Evolutionary conservation across 2,113 vertebrate genomes (phyloP), one percentile per base, ranked within the genome.

Genomic region (Istiophorus platypterus): DNA sequence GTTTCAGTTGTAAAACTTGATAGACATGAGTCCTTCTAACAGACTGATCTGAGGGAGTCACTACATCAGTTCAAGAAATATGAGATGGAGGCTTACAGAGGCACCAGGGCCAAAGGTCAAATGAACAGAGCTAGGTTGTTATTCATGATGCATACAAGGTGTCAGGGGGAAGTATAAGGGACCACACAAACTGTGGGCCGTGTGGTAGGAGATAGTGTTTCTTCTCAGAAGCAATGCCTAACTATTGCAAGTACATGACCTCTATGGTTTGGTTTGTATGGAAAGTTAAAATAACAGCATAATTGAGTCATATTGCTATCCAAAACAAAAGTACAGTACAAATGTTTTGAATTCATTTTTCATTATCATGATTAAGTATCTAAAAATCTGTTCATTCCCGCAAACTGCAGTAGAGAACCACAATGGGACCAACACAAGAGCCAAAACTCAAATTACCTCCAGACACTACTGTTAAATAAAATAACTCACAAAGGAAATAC

Each of bases 141-240:
- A 80, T 77, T 84, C 76, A 75, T 75, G 27, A 64, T 11, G 47
- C 75, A 63, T 29, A 71, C 68, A 72, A 73, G 42, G 57, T 85
- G 64, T 59, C 71, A 52, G 37, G 51, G 10, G 17, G 27, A 78
- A 49, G 45, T 12, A 47, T 34, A 12, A 57, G 17, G 66, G 59
- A 84, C 85, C 85, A 86, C 80, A 86, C 75, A 85, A 74, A 56
- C 58, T 72, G 34, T 29, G 41, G 58, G 24, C 18, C 64, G 64
- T 22, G 39, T 65, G 45, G 31, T 29, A 22, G 37, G 12, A 71
- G 63, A 51, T 15, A n/a, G 29, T 20, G 31, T 58, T 64, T 24
- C 52, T 31, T 67, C 41, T 42, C 58, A 84, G 59, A 68, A 45
- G 26, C 49, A 45, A 49, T 26, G 39, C 4, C 3, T 69, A 69